These are phyloP conservation scores for Peromyscus melanophrys DNA, from an alignment of 2,797 vertebrate genomes.

Conservation along the genomic window DNA sequence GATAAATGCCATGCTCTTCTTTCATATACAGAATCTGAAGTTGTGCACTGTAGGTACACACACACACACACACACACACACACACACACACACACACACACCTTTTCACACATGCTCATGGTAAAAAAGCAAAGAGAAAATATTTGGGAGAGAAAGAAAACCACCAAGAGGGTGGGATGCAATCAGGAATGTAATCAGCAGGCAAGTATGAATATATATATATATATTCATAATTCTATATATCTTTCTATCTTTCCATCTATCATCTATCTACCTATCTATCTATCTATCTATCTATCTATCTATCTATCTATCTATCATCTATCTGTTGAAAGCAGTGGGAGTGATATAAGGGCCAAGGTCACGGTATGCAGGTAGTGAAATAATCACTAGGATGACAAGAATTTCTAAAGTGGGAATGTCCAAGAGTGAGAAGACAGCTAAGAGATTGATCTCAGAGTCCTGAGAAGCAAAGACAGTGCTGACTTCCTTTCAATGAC, in stretches of 20 bases:
- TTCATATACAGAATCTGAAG: not conserved
- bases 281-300: too few species aligned
- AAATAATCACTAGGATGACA: not conserved
- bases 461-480: not conserved
- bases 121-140: not conserved
- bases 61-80: not conserved
- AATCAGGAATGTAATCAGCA: not conserved
- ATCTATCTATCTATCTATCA: not conserved
- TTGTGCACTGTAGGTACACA: not conserved
- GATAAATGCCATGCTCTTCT: not conserved
- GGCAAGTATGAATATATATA: not conserved
- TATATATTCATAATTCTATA: not conserved
- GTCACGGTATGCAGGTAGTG: not conserved
- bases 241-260: not conserved
- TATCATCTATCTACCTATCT: not conserved
- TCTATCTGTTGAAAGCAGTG: not conserved
- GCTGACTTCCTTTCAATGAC: not conserved
- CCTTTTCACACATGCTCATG: too few species aligned
- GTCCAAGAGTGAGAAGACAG: not conserved
- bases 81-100: too few species aligned
- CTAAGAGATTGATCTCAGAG: not conserved
- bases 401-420: not conserved
- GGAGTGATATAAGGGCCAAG: not conserved
- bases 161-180: not conserved
- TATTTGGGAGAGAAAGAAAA: not conserved